A percentile compares a stretch with the other conserved stretches of the same genome.
Evolutionary conservation across 2,113 vertebrate genomes (phyloP).

Genomic region (Zosterops hypoxanthus): DNA sequence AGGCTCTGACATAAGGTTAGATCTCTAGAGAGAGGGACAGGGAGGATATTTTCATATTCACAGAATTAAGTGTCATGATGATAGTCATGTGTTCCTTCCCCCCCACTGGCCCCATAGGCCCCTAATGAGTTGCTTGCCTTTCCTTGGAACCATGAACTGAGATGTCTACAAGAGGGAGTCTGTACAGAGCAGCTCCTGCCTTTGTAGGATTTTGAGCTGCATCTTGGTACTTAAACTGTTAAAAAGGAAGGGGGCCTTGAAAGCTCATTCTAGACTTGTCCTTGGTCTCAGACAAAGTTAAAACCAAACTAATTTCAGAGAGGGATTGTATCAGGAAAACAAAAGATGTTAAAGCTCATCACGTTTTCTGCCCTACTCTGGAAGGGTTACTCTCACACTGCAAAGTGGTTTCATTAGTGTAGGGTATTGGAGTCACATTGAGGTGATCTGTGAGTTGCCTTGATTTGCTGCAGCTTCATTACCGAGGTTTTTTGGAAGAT

Average conservation of each 20-base stretch:
- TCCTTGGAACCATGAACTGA: background rate
- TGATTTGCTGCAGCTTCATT: background rate
- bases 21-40: background rate
- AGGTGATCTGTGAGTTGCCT: background rate
- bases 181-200: background rate
- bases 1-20: background rate
- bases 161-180: background rate
- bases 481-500: background rate
- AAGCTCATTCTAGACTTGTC: background rate
- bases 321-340: background rate
- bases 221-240: background rate
- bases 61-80: background rate
- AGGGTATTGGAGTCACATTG: background rate
- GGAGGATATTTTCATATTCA: background rate
- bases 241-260: background rate
- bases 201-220: background rate
- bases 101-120: fast-evolving
- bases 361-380: background rate
- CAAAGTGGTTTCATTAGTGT: background rate
- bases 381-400: background rate
- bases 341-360: background rate
- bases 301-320: constrained; percentile 10
- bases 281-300: background rate
- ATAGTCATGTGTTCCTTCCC: background rate
- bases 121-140: background rate